Conservation (phyloP, 2,797 vertebrate species). For the Periparus ater region DNA sequence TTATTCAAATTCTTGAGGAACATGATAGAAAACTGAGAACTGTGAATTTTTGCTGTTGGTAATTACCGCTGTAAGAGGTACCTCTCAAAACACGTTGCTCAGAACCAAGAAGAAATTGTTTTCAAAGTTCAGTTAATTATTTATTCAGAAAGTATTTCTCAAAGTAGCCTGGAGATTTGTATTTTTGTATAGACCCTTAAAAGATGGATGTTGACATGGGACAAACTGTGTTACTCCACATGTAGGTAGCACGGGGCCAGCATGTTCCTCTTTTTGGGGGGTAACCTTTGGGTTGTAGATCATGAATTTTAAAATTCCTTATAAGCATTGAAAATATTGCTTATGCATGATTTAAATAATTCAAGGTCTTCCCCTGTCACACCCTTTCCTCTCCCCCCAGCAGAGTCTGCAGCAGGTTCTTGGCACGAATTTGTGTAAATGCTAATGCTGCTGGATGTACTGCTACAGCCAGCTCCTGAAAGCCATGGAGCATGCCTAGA, state of each 20-base stretch:
- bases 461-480: background rate
- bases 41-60: background rate
- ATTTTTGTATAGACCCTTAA: background rate
- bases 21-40: background rate
- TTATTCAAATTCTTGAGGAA: background rate
- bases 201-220: background rate
- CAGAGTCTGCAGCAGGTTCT: background rate
- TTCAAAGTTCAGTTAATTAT: background rate
- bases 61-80: background rate
- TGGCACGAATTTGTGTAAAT: background rate
- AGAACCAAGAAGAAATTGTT: background rate
- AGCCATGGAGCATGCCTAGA: background rate
- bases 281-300: background rate
- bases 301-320: background rate
- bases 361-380: background rate
- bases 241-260: background rate
- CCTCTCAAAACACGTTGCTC: background rate
- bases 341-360: background rate
- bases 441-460: background rate
- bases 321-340: background rate
- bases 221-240: background rate
- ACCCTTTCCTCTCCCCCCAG: background rate
- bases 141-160: background rate
- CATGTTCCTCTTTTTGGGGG: background rate
- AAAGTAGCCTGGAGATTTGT: background rate